Evolutionary conservation across 2,113 vertebrate species (phyloP).

Genomic region (Leucoraja erinaceus): DNA sequence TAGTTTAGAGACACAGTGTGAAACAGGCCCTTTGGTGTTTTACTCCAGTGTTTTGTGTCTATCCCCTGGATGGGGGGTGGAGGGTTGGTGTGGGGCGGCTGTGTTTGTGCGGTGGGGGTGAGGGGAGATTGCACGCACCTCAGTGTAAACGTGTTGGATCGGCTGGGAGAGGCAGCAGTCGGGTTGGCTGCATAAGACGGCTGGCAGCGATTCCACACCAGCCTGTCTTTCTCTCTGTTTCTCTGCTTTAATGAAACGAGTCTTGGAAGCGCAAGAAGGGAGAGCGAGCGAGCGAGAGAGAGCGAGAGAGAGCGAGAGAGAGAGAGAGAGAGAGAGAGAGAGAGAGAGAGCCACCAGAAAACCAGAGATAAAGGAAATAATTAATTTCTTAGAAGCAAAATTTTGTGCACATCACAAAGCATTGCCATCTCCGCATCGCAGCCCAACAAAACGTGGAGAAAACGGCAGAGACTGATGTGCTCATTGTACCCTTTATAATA

Average conservation of each 20-base stretch:
- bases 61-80: no score
- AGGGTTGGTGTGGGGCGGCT: not conserved
- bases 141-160: conserved; percentile 13
- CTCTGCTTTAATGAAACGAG: not conserved
- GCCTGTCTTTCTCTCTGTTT: not conserved
- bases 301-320: no score
- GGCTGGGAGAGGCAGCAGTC: not conserved
- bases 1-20: no score
- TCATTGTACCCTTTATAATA: not conserved
- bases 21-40: no score
- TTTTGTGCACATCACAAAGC: not conserved
- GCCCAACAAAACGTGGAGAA: not conserved
- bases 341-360: not conserved
- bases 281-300: not conserved
- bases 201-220: not conserved
- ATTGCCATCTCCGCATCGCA: not conserved
- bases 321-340: not conserved
- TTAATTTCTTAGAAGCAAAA: conserved; percentile 6
- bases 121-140: not conserved
- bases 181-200: conserved; percentile 21
- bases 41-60: no score
- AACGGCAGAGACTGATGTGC: not conserved
- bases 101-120: not conserved
- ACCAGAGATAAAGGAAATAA: not conserved
- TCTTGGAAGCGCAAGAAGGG: not conserved